These are phyloP conservation scores for Selene dorsalis DNA, from an alignment of 2,797 vertebrate species.

Conservation along the genomic window DNA sequence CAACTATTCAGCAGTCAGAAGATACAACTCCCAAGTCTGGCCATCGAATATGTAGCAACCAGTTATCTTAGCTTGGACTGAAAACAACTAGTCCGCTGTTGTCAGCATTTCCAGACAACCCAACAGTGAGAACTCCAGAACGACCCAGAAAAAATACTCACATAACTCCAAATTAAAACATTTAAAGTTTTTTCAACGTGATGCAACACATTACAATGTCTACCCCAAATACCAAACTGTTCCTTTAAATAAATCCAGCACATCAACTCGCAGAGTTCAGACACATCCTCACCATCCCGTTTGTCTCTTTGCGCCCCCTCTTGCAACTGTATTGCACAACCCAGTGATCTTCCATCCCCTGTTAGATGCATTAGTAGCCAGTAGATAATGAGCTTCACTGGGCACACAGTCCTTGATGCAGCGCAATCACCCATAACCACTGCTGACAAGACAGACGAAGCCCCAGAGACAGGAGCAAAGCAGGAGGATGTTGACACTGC, in stretches of 20 bases:
- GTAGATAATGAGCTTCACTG: conserved; percentile 53
- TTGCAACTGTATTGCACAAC: conserved; percentile 28
- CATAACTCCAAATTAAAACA: neutral
- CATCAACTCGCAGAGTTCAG: neutral
- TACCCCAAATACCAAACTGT: neutral
- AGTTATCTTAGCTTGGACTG: neutral
- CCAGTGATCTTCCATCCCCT: neutral
- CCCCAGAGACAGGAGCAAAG: conserved; percentile 42
- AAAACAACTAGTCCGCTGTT: neutral
- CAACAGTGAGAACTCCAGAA: neutral
- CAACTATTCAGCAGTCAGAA: neutral
- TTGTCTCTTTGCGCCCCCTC: neutral
- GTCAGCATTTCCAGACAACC: neutral
- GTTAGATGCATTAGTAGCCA: conserved; percentile 21
- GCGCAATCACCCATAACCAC: conserved; percentile 44
- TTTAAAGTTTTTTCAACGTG: no score
- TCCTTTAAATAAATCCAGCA: neutral
- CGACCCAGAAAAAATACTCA: neutral
- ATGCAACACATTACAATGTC: neutral
- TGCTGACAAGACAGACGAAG: conserved; percentile 53
- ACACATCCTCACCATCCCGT: neutral
- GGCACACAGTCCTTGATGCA: conserved; percentile 48
- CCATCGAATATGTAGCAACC: neutral
- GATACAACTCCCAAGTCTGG: neutral
- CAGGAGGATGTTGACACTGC: conserved; percentile 55